Base-by-base conservation (phyloP, 2,797 vertebrate genomes). In the Sebastes miniatus region DNA sequence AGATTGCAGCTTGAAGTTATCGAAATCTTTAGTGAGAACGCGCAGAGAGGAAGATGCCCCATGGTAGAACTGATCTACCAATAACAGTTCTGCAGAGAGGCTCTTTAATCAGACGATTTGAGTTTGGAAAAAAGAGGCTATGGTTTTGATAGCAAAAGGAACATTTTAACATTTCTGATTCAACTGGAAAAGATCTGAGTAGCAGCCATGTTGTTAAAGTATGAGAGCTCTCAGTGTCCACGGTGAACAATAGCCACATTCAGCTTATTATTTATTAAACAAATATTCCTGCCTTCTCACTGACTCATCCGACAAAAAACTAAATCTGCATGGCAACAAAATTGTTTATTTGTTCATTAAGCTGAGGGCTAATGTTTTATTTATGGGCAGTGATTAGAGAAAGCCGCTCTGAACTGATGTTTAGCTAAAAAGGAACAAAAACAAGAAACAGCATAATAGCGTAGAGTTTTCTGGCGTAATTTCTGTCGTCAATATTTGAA, bases 331-430 rank as follows among this genome's bases (percentile, higher is more conserved):
- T 91, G 95, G 94, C 93, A 72, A 76, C 63, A 6, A 32, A 80
- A 73, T 95, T 95, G 94, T 96, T 96, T 95, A 96, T 96, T 96
- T 95, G 95, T 96, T 96, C 96, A 96, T 22, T 96, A 95, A 96
- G 96, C 95, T 95, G 94, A n/a, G n/a, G n/a, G n/a, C n/a, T n/a
- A n/a, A 96, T 96, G 95, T 96, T 97, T 96, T 97, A 96, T 97
- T 97, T 97, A 97, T 96, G 93, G 94, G 86, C 94, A 87, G 92
- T 93, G 95, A 96, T 95, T 93, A 95, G 93, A 95, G 93, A 96
- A 95, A 92, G 96, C 95, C 92, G 94, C 94, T 93, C 91, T 92
- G 94, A 96, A 96, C 94, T 96, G 95, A 95, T 97, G 95, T 97
- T 97, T 96, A 96, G 95, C 95, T 96, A 96, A 96, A 94, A 95